Conservation (phyloP, 2,888 invertebrate genomes). For the Anthrax anthrax region DNA sequence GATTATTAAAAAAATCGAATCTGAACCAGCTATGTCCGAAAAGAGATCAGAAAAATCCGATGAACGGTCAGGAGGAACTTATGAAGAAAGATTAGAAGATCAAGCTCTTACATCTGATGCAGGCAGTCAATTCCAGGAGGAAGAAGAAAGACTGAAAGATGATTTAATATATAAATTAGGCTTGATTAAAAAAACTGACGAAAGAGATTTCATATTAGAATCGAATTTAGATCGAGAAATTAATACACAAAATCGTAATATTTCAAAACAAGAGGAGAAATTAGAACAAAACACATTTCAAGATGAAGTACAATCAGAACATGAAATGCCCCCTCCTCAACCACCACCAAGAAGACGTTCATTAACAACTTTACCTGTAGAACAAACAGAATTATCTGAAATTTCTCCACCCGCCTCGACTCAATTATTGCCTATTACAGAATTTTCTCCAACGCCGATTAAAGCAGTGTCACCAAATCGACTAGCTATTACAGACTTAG, state of each 20-base stretch:
- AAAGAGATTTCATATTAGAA: background rate
- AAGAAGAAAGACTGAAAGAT: slow-evolving; percentile 13
- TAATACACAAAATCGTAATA: background rate
- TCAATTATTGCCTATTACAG: slow-evolving; percentile 1
- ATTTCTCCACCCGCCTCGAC: background rate
- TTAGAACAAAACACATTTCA: slow-evolving; percentile 21
- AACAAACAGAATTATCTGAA: slow-evolving; percentile 2
- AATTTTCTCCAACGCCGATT: slow-evolving; percentile 5
- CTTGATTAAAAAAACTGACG: background rate
- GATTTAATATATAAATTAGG: slow-evolving; percentile 3
- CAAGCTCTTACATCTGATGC: slow-evolving; percentile 12
- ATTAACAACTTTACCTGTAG: slow-evolving; percentile 4
- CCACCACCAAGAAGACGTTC: slow-evolving; percentile 27
- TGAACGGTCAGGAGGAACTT: slow-evolving; percentile 28
- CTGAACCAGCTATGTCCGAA: background rate
- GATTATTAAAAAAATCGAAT: slow-evolving; percentile 9
- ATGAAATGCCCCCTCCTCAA: slow-evolving; percentile 17
- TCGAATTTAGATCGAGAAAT: background rate
- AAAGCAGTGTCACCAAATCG: slow-evolving; percentile 18
- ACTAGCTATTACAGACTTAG: slow-evolving; percentile 57
- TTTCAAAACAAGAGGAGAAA: background rate
- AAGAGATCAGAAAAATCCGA: slow-evolving; percentile 23
- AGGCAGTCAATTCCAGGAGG: slow-evolving; percentile 16
- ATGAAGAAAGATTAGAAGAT: slow-evolving; percentile 10
- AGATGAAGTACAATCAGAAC: slow-evolving; percentile 21